phyloP scores from a whole-genome alignment of 2,113 vertebrate species.

The Ptyas mucosa region DNA sequence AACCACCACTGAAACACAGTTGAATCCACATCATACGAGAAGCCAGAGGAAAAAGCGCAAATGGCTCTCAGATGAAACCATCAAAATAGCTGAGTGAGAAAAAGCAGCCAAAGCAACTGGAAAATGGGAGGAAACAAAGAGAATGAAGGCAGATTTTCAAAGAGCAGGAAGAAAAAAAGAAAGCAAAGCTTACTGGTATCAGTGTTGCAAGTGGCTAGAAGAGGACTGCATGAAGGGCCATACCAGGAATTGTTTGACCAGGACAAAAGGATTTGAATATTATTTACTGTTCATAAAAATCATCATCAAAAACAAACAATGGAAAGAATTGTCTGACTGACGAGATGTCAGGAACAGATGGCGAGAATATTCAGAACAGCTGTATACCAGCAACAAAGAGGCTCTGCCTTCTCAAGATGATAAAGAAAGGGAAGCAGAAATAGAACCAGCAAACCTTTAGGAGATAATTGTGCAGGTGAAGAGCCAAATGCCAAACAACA shows the following conservation, averaged over 20 bases:
- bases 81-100: neutral
- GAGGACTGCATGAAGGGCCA: neutral
- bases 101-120: neutral
- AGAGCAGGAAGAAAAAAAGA: neutral
- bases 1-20: neutral
- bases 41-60: neutral
- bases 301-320: neutral
- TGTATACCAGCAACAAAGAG: neutral
- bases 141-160: neutral
- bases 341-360: neutral
- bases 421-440: neutral
- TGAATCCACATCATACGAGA: neutral
- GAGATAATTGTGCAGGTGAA: neutral
- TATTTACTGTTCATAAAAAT: neutral
- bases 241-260: neutral
- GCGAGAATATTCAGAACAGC: neutral
- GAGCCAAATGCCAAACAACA: neutral
- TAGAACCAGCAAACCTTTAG: neutral
- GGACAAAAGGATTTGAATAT: neutral
- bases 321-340: neutral
- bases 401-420: neutral
- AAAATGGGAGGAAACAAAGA: neutral
- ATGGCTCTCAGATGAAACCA: neutral
- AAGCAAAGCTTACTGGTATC: neutral
- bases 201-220: neutral